These are phyloP conservation scores for Apomyelois bistriatella DNA, from an alignment of 2,888 invertebrate species.

Conservation along the genomic window DNA sequence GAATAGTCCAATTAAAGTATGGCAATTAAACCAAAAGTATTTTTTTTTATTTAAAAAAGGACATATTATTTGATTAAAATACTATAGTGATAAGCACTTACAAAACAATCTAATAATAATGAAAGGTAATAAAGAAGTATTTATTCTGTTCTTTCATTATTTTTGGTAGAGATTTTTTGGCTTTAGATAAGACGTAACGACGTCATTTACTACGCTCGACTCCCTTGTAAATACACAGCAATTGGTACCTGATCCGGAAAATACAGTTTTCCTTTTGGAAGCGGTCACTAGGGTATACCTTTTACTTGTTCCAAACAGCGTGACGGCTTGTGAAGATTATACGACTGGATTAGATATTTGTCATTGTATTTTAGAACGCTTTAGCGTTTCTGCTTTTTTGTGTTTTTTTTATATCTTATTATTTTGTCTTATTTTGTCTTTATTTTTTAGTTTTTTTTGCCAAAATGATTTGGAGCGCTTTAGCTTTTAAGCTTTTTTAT, in stretches of 20 bases:
- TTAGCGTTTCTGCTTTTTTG: background rate
- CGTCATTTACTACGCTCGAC: constrained; percentile 27
- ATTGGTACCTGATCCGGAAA: constrained; percentile 28
- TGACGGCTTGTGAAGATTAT: background rate
- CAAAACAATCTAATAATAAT: no score
- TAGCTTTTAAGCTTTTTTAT: no score
- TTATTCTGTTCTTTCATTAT: background rate
- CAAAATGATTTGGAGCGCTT: no score
- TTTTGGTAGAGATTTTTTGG: constrained; percentile 22
- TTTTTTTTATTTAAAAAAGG: no score
- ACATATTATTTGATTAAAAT: no score
- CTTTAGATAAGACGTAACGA: constrained; percentile 35
- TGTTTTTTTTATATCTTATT: no score
- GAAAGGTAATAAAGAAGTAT: no score
- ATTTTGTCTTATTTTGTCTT: no score
- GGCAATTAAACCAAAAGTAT: no score
- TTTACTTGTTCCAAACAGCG: constrained; percentile 4
- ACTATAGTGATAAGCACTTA: no score
- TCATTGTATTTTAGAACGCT: background rate
- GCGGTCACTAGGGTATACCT: constrained; percentile 10
- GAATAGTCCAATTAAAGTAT: no score
- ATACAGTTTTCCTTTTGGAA: constrained; percentile 2
- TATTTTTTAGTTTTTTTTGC: no score
- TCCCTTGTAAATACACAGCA: constrained; percentile 29
- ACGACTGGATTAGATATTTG: background rate